These are phyloP conservation scores for Polylopha cassiicola DNA, from an alignment of 2,888 invertebrate species.

Conservation along the genomic window DNA sequence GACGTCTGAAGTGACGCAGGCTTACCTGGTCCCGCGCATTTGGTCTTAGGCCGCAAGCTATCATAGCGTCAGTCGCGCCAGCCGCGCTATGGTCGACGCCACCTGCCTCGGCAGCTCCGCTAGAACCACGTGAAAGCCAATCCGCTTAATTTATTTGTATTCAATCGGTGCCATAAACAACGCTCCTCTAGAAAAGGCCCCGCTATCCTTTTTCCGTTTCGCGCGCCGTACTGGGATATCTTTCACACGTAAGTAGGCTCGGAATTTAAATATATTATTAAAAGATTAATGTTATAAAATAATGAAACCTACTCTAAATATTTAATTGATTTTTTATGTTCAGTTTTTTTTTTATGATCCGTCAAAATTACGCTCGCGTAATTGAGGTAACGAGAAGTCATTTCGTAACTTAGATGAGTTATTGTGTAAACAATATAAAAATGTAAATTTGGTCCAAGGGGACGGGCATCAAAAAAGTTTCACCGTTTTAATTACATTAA, in stretches of 20 bases:
- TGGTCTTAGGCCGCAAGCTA: too few relatives aligned
- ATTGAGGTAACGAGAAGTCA: too few relatives aligned
- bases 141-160: constrained; percentile 57
- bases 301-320: too few relatives aligned
- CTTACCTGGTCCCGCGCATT: constrained; percentile 12
- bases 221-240: constrained; percentile 34
- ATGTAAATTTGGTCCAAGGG: too few relatives aligned
- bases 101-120: constrained; percentile 46
- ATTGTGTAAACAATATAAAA: too few relatives aligned
- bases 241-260: constrained; percentile 41
- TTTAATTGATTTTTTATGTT: too few relatives aligned
- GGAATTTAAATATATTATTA: constrained; percentile 2
- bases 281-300: too few relatives aligned
- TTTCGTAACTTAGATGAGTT: too few relatives aligned
- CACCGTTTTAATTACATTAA: too few relatives aligned
- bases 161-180: constrained; percentile 47
- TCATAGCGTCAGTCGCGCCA: constrained; percentile 50
- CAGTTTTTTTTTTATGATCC: too few relatives aligned
- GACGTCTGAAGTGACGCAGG: constrained; percentile 37
- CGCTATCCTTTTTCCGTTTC: constrained; percentile 41
- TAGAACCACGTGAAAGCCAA: constrained; percentile 56
- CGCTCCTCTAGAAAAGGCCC: constrained; percentile 48
- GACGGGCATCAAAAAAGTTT: too few relatives aligned
- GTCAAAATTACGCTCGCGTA: too few relatives aligned
- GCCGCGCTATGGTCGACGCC: constrained; percentile 50